Evolutionary conservation across 2,113 vertebrate species (phyloP).

Genomic region (Eulemur macaco): DNA sequence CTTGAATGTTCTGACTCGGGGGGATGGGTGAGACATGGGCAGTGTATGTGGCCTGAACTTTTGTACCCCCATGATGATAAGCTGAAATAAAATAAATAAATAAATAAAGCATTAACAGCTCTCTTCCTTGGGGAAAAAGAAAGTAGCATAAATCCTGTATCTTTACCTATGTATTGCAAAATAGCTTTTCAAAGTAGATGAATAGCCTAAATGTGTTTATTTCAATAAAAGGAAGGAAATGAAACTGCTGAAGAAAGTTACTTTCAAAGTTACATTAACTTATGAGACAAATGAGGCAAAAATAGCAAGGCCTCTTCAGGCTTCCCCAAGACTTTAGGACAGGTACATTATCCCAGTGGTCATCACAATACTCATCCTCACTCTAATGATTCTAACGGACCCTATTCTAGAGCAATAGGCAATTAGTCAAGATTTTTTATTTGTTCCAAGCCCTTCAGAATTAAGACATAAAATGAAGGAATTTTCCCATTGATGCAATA

Average conservation of each 20-base stretch:
- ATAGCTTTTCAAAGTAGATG: neutral
- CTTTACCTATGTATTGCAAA: neutral
- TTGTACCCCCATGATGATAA: too few species aligned
- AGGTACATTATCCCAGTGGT: neutral
- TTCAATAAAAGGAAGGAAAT: conserved; percentile 6
- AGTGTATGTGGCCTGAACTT: too few species aligned
- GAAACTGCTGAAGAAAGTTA: neutral
- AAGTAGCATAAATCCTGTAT: neutral
- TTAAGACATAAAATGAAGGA: neutral
- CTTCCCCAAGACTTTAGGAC: neutral
- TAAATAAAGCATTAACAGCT: neutral
- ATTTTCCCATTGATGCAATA: neutral
- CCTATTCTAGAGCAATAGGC: neutral
- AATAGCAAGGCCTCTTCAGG: neutral
- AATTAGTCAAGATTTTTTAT: neutral
- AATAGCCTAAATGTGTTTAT: neutral
- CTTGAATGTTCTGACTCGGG: too few species aligned
- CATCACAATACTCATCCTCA: neutral
- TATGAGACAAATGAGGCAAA: neutral
- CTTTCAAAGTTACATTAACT: neutral
- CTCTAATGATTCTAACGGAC: neutral
- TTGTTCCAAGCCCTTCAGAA: neutral
- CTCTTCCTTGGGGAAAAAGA: neutral
- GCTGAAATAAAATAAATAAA: too few species aligned
- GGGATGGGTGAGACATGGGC: too few species aligned